A percentile compares a stretch with the other conserved stretches of the same genome.
Evolutionary conservation across 53 echinoderm and acorn worm genomes (phyloP).

Genomic region (Stichopus horrens): DNA sequence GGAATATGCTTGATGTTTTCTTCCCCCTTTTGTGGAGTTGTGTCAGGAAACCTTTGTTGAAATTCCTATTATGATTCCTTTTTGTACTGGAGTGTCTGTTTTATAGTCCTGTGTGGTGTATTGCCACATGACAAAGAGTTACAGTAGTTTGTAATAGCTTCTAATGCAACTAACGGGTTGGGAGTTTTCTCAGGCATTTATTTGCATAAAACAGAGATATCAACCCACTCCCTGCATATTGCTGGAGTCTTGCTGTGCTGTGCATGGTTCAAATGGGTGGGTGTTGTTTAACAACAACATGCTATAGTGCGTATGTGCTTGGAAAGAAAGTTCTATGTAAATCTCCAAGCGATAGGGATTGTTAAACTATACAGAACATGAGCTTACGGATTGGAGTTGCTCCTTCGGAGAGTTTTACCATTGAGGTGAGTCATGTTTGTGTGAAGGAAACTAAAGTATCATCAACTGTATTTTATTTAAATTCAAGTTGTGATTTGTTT

Average conservation of each 20-base stretch:
- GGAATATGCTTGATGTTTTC: too few species aligned
- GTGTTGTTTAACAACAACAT: slow-evolving; percentile 33
- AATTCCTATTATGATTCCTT: too few species aligned
- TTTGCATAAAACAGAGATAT: slow-evolving; percentile 4
- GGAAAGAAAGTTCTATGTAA: too few species aligned
- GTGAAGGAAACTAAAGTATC: too few species aligned
- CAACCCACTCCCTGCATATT: not conserved
- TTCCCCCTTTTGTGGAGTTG: too few species aligned
- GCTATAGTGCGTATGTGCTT: too few species aligned
- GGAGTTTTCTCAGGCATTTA: not conserved
- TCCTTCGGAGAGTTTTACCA: slow-evolving; percentile 28
- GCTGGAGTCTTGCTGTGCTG: not conserved
- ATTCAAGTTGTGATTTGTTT: too few species aligned
- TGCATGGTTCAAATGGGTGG: slow-evolving; percentile 23
- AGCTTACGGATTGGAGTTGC: not conserved
- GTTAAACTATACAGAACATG: too few species aligned
- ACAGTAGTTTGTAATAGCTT: not conserved
- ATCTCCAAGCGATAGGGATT: too few species aligned
- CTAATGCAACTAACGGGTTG: not conserved
- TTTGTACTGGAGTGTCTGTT: too few species aligned
- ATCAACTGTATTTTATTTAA: too few species aligned
- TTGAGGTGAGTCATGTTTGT: slow-evolving; percentile 12
- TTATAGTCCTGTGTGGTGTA: not conserved
- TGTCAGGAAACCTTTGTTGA: too few species aligned
- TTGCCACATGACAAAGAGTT: not conserved